Evolutionary conservation across 2,113 vertebrate genomes (phyloP), one percentile per base, ranked within the genome.

Genomic region (Neotragus moschatus): DNA sequence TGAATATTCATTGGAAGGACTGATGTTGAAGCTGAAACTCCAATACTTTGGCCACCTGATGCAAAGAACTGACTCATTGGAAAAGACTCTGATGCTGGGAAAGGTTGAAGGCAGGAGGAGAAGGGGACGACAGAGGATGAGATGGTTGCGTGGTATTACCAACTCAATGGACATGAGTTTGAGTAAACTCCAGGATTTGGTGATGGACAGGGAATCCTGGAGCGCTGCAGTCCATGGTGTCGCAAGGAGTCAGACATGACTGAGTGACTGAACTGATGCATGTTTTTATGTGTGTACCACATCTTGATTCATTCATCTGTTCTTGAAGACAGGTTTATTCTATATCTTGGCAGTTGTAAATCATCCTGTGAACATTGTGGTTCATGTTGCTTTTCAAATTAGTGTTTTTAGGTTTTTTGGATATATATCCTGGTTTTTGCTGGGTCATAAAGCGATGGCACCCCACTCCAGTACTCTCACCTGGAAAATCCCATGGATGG

Each of bases 181-280:
- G 66, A 70, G 19, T 19, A 36, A 23, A n/a, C 19, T 36, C n/a
- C 19, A 23, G 19, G n/a, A 70, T 11, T 70, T 70, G 63, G n/a
- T 36, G 66, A 39, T 12, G 66, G 66, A 70, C 66, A 39, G 66
- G n/a, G 66, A 70, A 21, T 10, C 66, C 19, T 23, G 63, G n/a
- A 21, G 19, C 0, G 19, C 66, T 70, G 10, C n/a, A 36, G n/a
- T n/a, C 33, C 61, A 5, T 66, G n/a, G n/a, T 2, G n/a, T 23
- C 1, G 2, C n/a, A 21, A 39, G n/a, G 63, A 23, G 66, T 70
- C 5, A 0, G 66, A 12, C 66, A 11, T 1, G 2, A 39, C 17
- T 36, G 63, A 70, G 63, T 17, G 8, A n/a, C 33, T 66, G 63
- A 70, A 11, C n/a, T 70, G 63, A 36, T 70, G 19, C 1, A 5